Evolutionary conservation across 2,888 invertebrate species (phyloP), one percentile per base, ranked within the genome.

Genomic region (Orthonevra nobilis): DNA sequence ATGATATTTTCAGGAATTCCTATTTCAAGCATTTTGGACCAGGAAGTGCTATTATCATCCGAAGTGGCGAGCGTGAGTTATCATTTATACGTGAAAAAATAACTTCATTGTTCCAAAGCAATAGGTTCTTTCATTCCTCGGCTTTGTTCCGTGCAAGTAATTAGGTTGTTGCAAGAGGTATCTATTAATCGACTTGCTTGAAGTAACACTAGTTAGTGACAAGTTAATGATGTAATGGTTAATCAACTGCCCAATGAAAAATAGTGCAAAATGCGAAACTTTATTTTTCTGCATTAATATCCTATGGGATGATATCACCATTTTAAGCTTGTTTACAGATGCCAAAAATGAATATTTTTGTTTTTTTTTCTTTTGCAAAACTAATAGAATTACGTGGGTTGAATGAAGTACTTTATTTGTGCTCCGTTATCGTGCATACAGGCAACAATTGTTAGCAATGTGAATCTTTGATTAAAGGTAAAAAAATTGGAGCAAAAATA

Each of bases 251-350:
- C 1, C 4, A 1, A 20, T 7, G n/a, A n/a, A n/a, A n/a, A n/a
- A n/a, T n/a, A n/a, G n/a, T n/a, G n/a, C n/a, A n/a, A n/a, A n/a
- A n/a, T n/a, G 44, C 1, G 10, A 14, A 0, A 15, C 4, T 14
- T 36, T 15, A 17, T 6, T 46, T n/a, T 2, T 9, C 10, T 30
- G 5, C 20, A 14, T 42, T 14, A 46, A 48, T 44, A 56, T 46
- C 46, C 46, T 12, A 19, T 5, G 26, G 44, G 30, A 56, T 68
- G 66, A 68, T 56, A 68, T 68, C 56, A 68, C 66, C 38, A 14
- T 30, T 60, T 32, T 44, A 1, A 34, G 28, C 9, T 36, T 26
- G 15, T 50, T 12, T 12, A 9, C 14, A 14, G n/a, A 26, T n/a
- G 7, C 28, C 12, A 28, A 4, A 4, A 19, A 58, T 14, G 2